Conservation (phyloP, 1,140 invertebrate species). For the Lutraria rhynchaena region DNA sequence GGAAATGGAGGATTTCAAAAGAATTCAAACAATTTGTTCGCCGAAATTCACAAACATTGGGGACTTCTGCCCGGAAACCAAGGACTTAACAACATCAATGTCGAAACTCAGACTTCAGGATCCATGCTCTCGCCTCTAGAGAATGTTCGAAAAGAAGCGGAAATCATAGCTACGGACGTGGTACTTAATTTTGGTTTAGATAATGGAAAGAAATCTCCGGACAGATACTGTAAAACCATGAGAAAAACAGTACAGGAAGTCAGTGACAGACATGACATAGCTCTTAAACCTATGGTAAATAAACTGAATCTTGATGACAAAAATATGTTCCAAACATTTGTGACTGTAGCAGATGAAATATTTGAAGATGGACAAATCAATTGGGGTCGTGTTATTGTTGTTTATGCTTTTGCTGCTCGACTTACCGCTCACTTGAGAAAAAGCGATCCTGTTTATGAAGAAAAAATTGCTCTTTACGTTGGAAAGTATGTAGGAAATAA, state of each 20-base stretch:
- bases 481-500: slow-evolving; percentile 82
- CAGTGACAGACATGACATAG: slow-evolving; percentile 84
- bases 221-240: slow-evolving; percentile 79
- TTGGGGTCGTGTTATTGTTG: slow-evolving; percentile 86
- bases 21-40: slow-evolving; percentile 68
- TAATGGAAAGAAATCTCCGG: slow-evolving; percentile 66
- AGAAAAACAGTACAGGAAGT: slow-evolving; percentile 79
- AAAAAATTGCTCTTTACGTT: slow-evolving; percentile 80
- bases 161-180: slow-evolving; percentile 75
- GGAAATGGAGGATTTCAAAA: slow-evolving; percentile 54
- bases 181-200: slow-evolving; percentile 69
- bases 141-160: slow-evolving; percentile 74
- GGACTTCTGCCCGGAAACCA: slow-evolving; percentile 70
- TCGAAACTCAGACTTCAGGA: slow-evolving; percentile 70
- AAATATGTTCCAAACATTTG: slow-evolving; percentile 85
- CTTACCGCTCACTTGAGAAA: slow-evolving; percentile 84
- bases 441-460: slow-evolving; percentile 78
- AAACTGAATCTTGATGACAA: slow-evolving; percentile 84
- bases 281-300: slow-evolving; percentile 86
- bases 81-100: slow-evolving; percentile 74
- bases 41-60: slow-evolving; percentile 75
- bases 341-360: slow-evolving; percentile 85
- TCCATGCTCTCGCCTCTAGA: slow-evolving; percentile 70
- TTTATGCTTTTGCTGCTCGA: slow-evolving; percentile 86
- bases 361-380: slow-evolving; percentile 84